Evolutionary conservation across 2,113 vertebrate species (phyloP).

Genomic region (Carettochelys insculpta): DNA sequence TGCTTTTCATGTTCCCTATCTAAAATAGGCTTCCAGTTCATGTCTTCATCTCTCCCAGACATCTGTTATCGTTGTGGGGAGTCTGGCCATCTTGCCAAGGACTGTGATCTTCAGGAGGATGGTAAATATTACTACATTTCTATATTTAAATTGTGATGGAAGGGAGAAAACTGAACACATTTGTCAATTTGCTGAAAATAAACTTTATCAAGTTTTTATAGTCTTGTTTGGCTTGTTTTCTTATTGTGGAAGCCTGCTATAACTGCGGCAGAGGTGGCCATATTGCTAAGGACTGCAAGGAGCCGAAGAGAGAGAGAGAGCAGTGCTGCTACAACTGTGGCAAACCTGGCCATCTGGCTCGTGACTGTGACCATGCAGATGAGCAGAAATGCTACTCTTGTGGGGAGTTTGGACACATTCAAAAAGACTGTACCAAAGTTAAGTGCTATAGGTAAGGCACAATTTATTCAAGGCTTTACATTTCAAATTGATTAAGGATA

Average conservation of each 20-base stretch:
- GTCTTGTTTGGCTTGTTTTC: constrained; percentile 76
- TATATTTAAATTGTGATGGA: not conserved
- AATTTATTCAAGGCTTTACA: not conserved
- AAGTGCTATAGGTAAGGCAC: constrained; percentile 94
- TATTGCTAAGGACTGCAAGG: constrained; percentile 99
- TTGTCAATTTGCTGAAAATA: not conserved
- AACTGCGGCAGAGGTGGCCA: constrained; percentile 98
- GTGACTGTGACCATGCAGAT: constrained; percentile 95
- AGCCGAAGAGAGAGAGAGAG: constrained; percentile 96
- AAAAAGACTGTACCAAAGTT: constrained; percentile 98
- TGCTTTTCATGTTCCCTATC: not conserved
- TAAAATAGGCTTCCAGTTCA: constrained; percentile 84
- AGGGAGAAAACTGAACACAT: not conserved
- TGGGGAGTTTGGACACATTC: constrained; percentile 97
- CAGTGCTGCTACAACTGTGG: constrained; percentile 98
- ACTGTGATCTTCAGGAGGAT: constrained; percentile 98
- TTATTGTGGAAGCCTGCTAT: constrained; percentile 93
- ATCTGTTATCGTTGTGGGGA: constrained; percentile 98
- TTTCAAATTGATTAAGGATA: too few relatives aligned
- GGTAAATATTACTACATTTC: constrained; percentile 83
- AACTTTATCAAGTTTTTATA: constrained; percentile 68
- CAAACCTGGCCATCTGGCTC: constrained; percentile 96
- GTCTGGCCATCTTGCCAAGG: constrained; percentile 97
- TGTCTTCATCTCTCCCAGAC: constrained; percentile 81
- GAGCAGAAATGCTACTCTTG: constrained; percentile 99